Evolutionary conservation across 2,888 invertebrate genomes (phyloP), one percentile per base, ranked within the genome.

Genomic region (Pseudanteris insignis): DNA sequence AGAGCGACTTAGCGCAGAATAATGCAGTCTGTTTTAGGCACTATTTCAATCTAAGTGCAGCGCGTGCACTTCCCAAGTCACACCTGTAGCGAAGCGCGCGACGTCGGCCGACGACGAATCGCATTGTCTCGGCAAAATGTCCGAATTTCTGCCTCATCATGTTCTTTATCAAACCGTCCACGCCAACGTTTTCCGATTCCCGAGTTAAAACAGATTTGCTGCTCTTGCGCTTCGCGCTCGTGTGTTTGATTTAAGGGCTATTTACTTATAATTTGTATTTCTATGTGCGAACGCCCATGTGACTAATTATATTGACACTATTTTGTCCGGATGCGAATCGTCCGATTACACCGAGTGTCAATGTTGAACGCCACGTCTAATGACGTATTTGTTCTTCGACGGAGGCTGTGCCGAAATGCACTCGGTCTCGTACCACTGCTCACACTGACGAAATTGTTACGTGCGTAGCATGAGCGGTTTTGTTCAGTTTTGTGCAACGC

Each of bases 111-210:
- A 9, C 36, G 7, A 48, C 14, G 18, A 12, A 13, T 25, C 13
- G 26, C 32, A 47, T 61, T 61, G 54, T 55, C 44, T 36, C 38
- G 28, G 18, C 34, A 28, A 51, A 53, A 48, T 11, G 53, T 53
- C 59, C 59, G 38, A 60, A 48, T 60, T 53, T 60, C 60, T 50
- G 28, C 55, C 33, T 36, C 51, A 58, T 43, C 43, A 48, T 63
- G 46, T n/a, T n/a, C n/a, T n/a, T n/a, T n/a, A n/a, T n/a, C 32
- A 46, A 51, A 18, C 53, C 46, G 48, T 62, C 47, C 43, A 51
- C 41, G 41, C 37, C 25, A 28, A 10, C 12, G 6, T 15, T 14
- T 13, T 36, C 10, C 12, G 9, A 21, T 9, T 30, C 18, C 8
- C 13, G 8, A 18, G 29, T 43, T 40, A n/a, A 48, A 30, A 34